Evolutionary conservation across 2,113 vertebrate genomes (phyloP).

Genomic region (Hiodon tergisus): DNA sequence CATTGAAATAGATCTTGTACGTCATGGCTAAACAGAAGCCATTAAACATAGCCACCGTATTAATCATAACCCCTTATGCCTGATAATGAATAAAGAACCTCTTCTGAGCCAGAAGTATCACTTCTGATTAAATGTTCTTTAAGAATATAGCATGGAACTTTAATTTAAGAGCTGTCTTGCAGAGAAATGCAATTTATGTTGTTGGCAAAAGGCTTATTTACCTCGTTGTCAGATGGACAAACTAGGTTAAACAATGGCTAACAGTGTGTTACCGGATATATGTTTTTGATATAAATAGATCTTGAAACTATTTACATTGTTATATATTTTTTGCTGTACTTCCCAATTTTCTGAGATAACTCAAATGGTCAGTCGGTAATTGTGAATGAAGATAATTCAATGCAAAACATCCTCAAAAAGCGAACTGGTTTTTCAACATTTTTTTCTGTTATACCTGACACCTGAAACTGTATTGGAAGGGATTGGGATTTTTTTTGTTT

Average conservation of each 20-base stretch:
- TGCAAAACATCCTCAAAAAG: no score
- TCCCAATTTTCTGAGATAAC: no score
- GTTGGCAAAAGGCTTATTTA: neutral
- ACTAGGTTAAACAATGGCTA: neutral
- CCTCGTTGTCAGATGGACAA: constrained; percentile 1
- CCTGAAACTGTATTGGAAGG: no score
- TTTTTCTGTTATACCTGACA: no score
- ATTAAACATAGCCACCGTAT: constrained; percentile 8
- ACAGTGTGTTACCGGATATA: no score
- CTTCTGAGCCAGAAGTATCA: neutral
- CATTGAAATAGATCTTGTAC: neutral
- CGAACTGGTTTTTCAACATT: no score
- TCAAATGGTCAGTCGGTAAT: no score
- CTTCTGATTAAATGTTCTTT: constrained; percentile 5
- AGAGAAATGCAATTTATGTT: constrained; percentile 8
- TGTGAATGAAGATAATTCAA: no score
- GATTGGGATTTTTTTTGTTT: no score
- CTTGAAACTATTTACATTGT: no score
- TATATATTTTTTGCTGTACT: no score
- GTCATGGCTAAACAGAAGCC: neutral
- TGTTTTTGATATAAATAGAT: no score
- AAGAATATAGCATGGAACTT: constrained; percentile 5
- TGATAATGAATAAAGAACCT: neutral
- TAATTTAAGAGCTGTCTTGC: neutral
- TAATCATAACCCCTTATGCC: constrained; percentile 5